Percentiles rank a stretch among this genome's conserved stretches.
These are phyloP conservation scores for Scrobipalpa atriplicella DNA, from an alignment of 2,888 invertebrate species.

Conservation along the genomic window DNA sequence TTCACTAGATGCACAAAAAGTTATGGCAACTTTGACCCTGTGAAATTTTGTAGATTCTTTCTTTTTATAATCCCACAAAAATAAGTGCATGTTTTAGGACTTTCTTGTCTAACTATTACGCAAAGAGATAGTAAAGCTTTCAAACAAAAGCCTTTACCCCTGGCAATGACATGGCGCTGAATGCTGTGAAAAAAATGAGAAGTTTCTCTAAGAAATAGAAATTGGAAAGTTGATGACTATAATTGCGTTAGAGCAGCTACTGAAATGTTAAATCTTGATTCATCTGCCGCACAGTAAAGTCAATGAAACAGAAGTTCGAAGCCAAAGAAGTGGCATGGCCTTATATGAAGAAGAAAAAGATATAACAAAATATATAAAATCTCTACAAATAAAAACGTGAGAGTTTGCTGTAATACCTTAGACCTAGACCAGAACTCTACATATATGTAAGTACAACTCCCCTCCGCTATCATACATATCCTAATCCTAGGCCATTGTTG, in stretches of 20 bases:
- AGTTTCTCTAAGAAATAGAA: constrained; percentile 9
- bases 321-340: constrained; percentile 1
- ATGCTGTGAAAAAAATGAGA: constrained; percentile 14
- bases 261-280: constrained; percentile 7
- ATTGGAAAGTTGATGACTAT: constrained; percentile 13
- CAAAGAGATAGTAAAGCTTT: background rate
- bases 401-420: too few relatives aligned
- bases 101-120: background rate
- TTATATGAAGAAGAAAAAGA: background rate
- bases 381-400: too few relatives aligned
- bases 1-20: too few relatives aligned
- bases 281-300: background rate
- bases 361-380: too few relatives aligned
- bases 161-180: constrained; percentile 20
- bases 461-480: too few relatives aligned
- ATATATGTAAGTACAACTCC: too few relatives aligned
- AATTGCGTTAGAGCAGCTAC: too few relatives aligned
- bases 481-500: too few relatives aligned
- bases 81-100: background rate
- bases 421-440: too few relatives aligned
- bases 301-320: background rate
- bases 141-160: constrained; percentile 9
- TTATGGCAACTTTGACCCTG: too few relatives aligned
- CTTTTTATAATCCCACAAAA: background rate
- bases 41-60: background rate